Evolutionary conservation across 2,113 vertebrate species (phyloP).

Genomic region (Lamprotornis superbus): DNA sequence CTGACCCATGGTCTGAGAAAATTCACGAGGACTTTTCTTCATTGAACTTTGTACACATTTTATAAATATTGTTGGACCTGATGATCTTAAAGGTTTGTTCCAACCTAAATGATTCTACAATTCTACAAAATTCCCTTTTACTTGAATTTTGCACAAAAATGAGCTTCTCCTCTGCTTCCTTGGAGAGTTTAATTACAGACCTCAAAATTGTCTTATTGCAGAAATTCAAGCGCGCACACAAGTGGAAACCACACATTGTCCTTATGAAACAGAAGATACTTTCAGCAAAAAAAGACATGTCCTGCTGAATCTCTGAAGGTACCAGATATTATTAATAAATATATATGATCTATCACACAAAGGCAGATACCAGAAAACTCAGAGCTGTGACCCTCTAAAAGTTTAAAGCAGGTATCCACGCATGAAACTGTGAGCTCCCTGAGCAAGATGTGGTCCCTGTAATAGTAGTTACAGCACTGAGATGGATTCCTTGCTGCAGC

Average conservation of each 20-base stretch:
- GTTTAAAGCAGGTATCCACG: background rate
- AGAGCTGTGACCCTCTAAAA: background rate
- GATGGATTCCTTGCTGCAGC: background rate
- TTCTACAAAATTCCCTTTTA: background rate
- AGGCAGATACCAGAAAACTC: background rate
- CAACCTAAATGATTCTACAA: background rate
- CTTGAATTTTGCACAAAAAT: background rate
- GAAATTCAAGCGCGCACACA: rapidly evolving
- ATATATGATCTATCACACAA: background rate
- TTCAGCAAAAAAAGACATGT: background rate
- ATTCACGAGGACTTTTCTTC: background rate
- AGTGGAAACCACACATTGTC: background rate
- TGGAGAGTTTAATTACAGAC: background rate
- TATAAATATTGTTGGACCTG: background rate
- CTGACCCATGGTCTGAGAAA: background rate
- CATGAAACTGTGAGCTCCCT: background rate
- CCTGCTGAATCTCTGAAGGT: background rate
- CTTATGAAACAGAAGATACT: background rate
- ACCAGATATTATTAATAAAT: background rate
- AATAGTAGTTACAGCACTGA: background rate
- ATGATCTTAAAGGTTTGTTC: background rate
- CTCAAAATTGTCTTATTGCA: background rate
- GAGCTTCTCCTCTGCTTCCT: background rate
- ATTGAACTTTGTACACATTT: background rate
- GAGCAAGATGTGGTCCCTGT: background rate